Evolutionary conservation across 1,140 invertebrate species (phyloP).

Genomic region (Brachionus koreanus): DNA sequence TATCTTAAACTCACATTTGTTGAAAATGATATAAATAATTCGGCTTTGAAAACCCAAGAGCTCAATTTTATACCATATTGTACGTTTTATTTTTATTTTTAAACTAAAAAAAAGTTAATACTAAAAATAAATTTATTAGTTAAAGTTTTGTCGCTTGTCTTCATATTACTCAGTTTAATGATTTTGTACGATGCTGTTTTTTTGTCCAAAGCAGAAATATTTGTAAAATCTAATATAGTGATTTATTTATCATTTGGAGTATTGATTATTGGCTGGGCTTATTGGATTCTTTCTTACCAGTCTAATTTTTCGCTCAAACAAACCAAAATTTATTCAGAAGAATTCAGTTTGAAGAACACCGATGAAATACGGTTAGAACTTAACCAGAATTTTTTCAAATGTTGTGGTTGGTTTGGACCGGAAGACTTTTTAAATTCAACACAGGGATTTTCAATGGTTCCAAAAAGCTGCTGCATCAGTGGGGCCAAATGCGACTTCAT

Average conservation of each 20-base stretch:
- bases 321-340: not conserved
- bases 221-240: not conserved
- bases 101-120: not conserved
- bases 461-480: not conserved
- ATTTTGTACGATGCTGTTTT: not conserved
- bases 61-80: not conserved
- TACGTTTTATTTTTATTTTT: not conserved
- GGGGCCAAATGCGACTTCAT: not conserved
- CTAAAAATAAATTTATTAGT: not conserved
- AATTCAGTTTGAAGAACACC: not conserved
- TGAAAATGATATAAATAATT: not conserved
- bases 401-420: not conserved
- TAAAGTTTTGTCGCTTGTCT: not conserved
- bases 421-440: not conserved
- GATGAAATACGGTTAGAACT: not conserved
- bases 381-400: not conserved
- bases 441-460: not conserved
- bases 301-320: not conserved
- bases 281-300: not conserved
- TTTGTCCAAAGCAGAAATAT: not conserved
- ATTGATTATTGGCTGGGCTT: not conserved
- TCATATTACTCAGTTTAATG: not conserved
- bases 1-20: not conserved
- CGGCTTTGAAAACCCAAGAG: not conserved
- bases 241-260: not conserved